Evolutionary conservation across 2,113 vertebrate species (phyloP).

Genomic region (Struthidea cinerea): DNA sequence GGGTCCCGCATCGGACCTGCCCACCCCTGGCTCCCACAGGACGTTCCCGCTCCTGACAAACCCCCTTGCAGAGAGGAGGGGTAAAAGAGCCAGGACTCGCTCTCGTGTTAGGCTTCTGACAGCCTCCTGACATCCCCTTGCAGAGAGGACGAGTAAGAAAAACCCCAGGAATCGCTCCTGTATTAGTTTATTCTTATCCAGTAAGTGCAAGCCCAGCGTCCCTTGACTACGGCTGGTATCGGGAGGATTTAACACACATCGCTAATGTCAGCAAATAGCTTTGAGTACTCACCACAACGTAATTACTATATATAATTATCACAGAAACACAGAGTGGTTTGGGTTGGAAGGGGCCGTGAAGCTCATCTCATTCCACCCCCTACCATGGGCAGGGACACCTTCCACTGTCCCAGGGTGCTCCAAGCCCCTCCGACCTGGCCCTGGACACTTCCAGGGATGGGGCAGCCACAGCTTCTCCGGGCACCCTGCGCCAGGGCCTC

Average conservation of each 20-base stretch:
- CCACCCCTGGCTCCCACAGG: background rate
- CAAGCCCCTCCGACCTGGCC: rapidly evolving
- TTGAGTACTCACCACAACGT: rapidly evolving
- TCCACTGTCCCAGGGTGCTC: rapidly evolving
- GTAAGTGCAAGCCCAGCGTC: background rate
- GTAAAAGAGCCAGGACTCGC: too few relatives aligned
- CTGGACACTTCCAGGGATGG: background rate
- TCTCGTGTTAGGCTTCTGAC: rapidly evolving
- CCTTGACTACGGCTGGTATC: rapidly evolving
- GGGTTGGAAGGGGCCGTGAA: background rate
- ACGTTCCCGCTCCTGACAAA: background rate
- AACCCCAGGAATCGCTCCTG: rapidly evolving
- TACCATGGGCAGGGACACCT: background rate
- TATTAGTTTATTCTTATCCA: rapidly evolving
- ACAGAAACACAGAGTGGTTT: background rate
- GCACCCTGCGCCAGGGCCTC: background rate
- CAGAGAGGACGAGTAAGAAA: background rate
- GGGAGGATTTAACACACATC: rapidly evolving
- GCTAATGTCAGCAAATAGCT: background rate
- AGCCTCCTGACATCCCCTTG: background rate
- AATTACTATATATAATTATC: rapidly evolving
- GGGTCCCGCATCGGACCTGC: background rate
- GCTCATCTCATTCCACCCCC: rapidly evolving
- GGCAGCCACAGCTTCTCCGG: background rate
- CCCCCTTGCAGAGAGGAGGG: background rate